Percentiles rank a stretch among this genome's conserved stretches.
These are phyloP conservation scores for Hydriomena furcata DNA, from an alignment of 2,888 invertebrate genomes.

Conservation along the genomic window DNA sequence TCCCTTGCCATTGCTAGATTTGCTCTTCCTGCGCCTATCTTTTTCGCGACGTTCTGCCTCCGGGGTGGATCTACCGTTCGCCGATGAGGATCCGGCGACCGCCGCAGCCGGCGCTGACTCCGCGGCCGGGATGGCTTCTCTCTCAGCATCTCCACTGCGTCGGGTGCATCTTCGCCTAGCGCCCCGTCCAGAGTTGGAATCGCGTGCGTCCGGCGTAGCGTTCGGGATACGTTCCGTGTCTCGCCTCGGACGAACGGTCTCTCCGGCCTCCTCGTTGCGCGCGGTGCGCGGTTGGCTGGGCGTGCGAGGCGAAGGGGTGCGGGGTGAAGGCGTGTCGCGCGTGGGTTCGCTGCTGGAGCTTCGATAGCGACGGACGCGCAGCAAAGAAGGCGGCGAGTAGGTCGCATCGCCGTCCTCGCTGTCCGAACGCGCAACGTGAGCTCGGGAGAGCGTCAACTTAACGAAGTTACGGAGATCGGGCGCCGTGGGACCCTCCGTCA, in stretches of 20 bases:
- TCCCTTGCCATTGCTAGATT: slow-evolving; percentile 31
- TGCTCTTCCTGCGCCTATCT: slow-evolving; percentile 20
- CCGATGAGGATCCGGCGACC: background rate
- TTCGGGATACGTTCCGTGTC: background rate
- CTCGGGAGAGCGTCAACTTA: slow-evolving; percentile 55
- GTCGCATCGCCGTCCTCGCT: slow-evolving; percentile 45
- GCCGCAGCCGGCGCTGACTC: slow-evolving; percentile 24
- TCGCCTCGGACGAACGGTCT: background rate
- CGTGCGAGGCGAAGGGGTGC: background rate
- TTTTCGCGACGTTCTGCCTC: slow-evolving; percentile 13
- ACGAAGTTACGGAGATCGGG: slow-evolving; percentile 40
- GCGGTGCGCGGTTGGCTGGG: background rate
- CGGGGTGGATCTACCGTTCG: background rate
- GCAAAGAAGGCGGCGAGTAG: slow-evolving; percentile 42
- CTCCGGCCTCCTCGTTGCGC: background rate
- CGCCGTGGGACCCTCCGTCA: slow-evolving; percentile 58
- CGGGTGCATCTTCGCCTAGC: slow-evolving; percentile 2
- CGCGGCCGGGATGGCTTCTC: slow-evolving; percentile 24
- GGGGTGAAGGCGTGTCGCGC: slow-evolving; percentile 15
- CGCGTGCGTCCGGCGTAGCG: background rate
- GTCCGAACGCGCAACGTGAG: slow-evolving; percentile 27
- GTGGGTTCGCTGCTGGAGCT: slow-evolving; percentile 23
- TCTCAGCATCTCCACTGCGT: slow-evolving; percentile 14
- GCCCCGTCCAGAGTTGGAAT: background rate
- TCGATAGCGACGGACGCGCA: slow-evolving; percentile 25